phyloP scores from a whole-genome alignment of 2,113 vertebrate genomes.

The Nothoprocta pentlandii region DNA sequence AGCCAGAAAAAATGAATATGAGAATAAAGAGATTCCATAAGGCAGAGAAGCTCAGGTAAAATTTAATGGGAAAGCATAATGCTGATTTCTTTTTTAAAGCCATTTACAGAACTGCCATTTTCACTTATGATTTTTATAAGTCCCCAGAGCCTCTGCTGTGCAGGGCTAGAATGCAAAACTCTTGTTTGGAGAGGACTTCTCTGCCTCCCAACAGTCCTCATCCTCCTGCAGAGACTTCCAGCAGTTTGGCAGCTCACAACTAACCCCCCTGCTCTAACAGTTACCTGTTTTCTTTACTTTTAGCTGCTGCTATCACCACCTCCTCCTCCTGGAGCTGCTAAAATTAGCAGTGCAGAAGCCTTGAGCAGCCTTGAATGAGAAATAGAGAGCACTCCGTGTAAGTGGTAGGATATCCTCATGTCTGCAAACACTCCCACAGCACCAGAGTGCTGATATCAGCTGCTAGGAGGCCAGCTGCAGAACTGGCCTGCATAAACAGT shows the following conservation, averaged over 20 bases:
- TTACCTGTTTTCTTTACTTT: background rate
- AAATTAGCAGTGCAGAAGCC: background rate
- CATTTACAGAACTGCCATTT: background rate
- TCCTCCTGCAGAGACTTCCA: fast-evolving
- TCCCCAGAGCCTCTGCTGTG: background rate
- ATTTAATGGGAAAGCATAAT: background rate
- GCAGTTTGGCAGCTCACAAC: background rate
- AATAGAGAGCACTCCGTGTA: background rate
- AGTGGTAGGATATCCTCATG: background rate
- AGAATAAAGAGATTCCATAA: background rate
- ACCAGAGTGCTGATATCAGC: fast-evolving
- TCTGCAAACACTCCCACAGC: background rate
- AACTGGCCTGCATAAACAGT: background rate
- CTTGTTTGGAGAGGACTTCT: background rate
- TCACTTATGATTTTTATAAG: background rate
- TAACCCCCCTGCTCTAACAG: background rate
- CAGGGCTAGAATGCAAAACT: background rate
- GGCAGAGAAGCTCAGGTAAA: background rate
- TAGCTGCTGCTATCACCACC: background rate
- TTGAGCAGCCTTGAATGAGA: background rate
- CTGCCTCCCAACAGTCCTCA: background rate
- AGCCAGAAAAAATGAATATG: background rate
- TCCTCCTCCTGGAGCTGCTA: background rate
- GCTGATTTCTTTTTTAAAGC: background rate
- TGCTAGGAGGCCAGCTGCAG: background rate